phyloP scores from a whole-genome alignment of 2,888 invertebrate species.

The Ophion ellenae region DNA sequence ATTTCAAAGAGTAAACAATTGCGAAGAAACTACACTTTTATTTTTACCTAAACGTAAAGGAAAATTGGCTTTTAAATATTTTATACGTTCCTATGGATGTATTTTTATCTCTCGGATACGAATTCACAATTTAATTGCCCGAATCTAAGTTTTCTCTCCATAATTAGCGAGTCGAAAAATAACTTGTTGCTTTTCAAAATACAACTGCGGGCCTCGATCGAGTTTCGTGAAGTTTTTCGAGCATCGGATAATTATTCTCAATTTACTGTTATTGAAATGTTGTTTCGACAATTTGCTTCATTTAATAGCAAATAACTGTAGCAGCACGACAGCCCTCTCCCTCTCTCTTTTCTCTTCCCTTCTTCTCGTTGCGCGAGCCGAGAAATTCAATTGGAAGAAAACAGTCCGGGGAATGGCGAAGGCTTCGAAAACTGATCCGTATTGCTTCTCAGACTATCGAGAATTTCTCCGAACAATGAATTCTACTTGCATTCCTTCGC shows the following conservation, averaged over 20 bases:
- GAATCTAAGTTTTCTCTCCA: not conserved
- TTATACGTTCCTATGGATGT: no score
- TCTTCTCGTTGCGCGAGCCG: slow-evolving; percentile 32
- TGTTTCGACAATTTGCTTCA: slow-evolving; percentile 28
- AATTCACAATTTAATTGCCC: not conserved
- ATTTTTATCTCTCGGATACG: no score
- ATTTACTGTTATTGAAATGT: slow-evolving; percentile 17
- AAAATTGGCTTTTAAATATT: no score
- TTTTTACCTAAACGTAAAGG: no score
- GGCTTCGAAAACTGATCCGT: slow-evolving; percentile 12
- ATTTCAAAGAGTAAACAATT: no score
- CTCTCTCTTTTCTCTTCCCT: slow-evolving; percentile 37
- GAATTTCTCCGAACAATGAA: slow-evolving; percentile 14
- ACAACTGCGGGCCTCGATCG: not conserved
- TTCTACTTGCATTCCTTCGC: slow-evolving; percentile 15
- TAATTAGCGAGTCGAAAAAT: not conserved
- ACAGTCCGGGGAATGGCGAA: slow-evolving; percentile 39
- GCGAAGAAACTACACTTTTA: no score
- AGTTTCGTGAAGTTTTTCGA: slow-evolving; percentile 29
- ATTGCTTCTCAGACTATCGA: not conserved
- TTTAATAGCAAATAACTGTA: slow-evolving; percentile 38
- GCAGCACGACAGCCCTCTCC: not conserved
- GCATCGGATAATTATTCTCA: slow-evolving; percentile 7
- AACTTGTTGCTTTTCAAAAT: slow-evolving; percentile 2
- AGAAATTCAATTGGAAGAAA: slow-evolving; percentile 45